Evolutionary conservation across 2,797 vertebrate species (phyloP).

Genomic region (Cygnus olor): DNA sequence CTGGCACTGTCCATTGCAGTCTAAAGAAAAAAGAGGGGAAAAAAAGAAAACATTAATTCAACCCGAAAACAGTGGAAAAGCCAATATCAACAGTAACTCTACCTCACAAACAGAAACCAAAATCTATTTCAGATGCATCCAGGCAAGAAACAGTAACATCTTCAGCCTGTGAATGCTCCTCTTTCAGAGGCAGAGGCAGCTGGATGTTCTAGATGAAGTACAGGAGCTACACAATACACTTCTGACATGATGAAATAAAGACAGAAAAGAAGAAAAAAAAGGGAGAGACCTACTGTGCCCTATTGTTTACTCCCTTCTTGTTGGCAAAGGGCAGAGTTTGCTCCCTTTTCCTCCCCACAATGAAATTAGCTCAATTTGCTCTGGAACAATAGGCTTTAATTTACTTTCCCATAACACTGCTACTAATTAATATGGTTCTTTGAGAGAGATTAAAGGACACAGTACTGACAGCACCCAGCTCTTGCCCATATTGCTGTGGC

Average conservation of each 20-base stretch:
- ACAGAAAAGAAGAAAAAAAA: not conserved
- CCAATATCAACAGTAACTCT: not conserved
- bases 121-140: not conserved
- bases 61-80: not conserved
- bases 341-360: not conserved
- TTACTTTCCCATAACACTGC: not conserved
- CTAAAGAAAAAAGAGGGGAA: slow-evolving; percentile 69
- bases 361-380: not conserved
- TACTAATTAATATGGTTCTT: not conserved
- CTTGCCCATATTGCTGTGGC: not conserved
- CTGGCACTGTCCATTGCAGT: slow-evolving; percentile 95
- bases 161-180: not conserved
- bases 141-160: not conserved
- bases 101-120: not conserved
- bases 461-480: not conserved
- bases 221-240: not conserved
- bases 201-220: not conserved
- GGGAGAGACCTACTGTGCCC: not conserved
- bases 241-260: not conserved
- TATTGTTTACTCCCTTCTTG: not conserved
- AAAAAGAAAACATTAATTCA: not conserved
- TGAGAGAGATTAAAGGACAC: not conserved
- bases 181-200: not conserved
- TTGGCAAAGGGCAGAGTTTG: not conserved
- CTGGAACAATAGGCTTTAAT: not conserved